Conservation (phyloP, 2,888 invertebrate species). For the Lathronympha strigana region DNA sequence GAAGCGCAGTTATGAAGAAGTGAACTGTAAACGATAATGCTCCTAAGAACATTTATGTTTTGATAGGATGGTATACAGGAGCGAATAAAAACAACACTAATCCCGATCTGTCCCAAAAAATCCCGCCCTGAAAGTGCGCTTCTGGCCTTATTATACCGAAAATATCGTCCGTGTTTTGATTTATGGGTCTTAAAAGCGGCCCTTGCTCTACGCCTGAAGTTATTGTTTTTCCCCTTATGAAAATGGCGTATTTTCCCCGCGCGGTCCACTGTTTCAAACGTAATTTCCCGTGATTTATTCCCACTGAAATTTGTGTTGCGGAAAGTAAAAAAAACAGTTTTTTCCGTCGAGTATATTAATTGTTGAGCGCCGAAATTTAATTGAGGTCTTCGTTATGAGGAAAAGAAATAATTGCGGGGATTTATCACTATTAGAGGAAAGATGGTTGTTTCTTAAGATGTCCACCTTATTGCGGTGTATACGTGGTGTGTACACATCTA, state of each 20-base stretch:
- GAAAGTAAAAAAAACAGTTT: conserved; percentile 59
- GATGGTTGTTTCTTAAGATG: neutral
- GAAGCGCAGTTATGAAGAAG: conserved; percentile 25
- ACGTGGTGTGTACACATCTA: too few relatives aligned
- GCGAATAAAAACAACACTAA: conserved; percentile 79
- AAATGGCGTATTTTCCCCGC: conserved; percentile 72
- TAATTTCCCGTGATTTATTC: conserved; percentile 69
- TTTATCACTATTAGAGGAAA: conserved; percentile 19
- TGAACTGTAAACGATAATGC: conserved; percentile 21
- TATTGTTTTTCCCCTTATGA: conserved; percentile 81
- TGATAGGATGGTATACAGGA: conserved; percentile 57
- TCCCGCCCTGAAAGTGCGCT: conserved; percentile 68
- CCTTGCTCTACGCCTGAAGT: conserved; percentile 73
- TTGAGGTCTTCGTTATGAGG: conserved; percentile 33
- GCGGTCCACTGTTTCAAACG: conserved; percentile 63
- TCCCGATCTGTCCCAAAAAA: conserved; percentile 73
- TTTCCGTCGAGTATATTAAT: conserved; percentile 50
- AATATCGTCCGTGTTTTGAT: conserved; percentile 79
- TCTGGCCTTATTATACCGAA: conserved; percentile 65
- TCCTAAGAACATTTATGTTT: conserved; percentile 9
- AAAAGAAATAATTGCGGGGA: conserved; percentile 16
- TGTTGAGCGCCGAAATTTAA: conserved; percentile 44
- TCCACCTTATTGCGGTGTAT: neutral
- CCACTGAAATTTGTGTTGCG: conserved; percentile 64
- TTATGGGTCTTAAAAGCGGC: conserved; percentile 80